phyloP scores from a whole-genome alignment of 2,888 invertebrate genomes.

The Acleris holmiana region DNA sequence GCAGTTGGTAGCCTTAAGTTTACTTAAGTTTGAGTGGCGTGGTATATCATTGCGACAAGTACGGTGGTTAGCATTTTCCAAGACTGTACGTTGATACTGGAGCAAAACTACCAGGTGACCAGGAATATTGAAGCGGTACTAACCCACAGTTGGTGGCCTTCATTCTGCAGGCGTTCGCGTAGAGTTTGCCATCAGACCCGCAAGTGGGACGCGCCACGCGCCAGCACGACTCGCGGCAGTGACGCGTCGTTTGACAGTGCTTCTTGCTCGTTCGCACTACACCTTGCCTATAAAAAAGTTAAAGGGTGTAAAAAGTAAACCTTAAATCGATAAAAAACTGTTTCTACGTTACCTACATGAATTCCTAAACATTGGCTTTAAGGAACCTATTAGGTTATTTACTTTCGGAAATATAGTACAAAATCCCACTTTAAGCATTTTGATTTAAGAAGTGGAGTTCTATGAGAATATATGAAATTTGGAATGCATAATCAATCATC shows the following conservation, averaged over 20 bases:
- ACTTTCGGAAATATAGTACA: too few species aligned
- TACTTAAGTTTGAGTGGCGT: too few species aligned
- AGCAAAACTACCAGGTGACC: neutral
- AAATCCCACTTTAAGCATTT: too few species aligned
- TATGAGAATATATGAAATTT: too few species aligned
- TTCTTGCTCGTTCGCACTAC: slow-evolving; percentile 94
- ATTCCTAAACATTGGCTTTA: too few species aligned
- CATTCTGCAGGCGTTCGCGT: slow-evolving; percentile 96
- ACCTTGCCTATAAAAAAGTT: slow-evolving; percentile 86
- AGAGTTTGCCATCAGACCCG: slow-evolving; percentile 94
- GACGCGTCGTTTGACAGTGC: slow-evolving; percentile 95
- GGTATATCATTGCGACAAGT: neutral
- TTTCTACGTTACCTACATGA: too few species aligned
- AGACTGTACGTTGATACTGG: neutral
- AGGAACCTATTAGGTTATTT: too few species aligned
- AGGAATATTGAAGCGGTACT: slow-evolving; percentile 43
- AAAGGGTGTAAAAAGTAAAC: neutral
- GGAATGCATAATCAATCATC: too few species aligned
- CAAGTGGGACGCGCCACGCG: slow-evolving; percentile 94
- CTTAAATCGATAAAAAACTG: too few species aligned
- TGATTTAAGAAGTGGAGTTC: too few species aligned
- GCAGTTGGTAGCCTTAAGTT: slow-evolving; percentile 84
- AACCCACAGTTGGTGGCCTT: slow-evolving; percentile 96
- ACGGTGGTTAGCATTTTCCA: neutral
- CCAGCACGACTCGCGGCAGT: slow-evolving; percentile 96